Percentiles rank a stretch among this genome's conserved stretches.
Evolutionary conservation across 53 echinoderm and acorn worm species (phyloP).

Genomic region (Luidia sarsii): DNA sequence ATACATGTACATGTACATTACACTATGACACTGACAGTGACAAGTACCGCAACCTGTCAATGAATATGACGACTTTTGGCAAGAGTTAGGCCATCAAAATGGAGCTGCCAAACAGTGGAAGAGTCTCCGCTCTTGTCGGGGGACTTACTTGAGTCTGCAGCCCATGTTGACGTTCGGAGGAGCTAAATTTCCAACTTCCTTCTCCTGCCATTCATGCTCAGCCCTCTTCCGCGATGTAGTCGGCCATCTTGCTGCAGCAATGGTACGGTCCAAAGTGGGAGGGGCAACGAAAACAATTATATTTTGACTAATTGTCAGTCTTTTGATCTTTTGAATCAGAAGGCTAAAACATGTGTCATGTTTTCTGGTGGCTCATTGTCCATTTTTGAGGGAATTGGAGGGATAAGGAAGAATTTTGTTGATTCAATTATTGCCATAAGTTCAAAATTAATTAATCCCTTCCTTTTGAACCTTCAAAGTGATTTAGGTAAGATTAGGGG

Average conservation of each 20-base stretch:
- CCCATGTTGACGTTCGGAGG: slow-evolving; percentile 23
- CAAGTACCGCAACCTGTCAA: not conserved
- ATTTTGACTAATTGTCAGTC: too few species aligned
- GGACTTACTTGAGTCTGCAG: slow-evolving; percentile 48
- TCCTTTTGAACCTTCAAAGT: too few species aligned
- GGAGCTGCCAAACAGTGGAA: not conserved
- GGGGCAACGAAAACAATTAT: not conserved
- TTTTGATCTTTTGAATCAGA: too few species aligned
- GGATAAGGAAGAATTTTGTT: too few species aligned
- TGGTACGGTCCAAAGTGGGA: slow-evolving; percentile 14
- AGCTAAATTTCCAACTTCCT: slow-evolving; percentile 47
- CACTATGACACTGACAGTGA: not conserved
- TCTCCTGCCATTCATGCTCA: not conserved
- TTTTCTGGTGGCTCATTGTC: too few species aligned
- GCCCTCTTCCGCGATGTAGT: slow-evolving; percentile 22
- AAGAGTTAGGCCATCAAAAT: not conserved
- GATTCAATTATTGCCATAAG: too few species aligned
- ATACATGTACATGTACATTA: not conserved
- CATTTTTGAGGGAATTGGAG: too few species aligned
- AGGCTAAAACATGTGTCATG: too few species aligned
- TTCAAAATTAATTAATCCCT: too few species aligned
- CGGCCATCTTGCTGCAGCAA: slow-evolving; percentile 36
- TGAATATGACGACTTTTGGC: not conserved
- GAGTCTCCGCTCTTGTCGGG: not conserved
- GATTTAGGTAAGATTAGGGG: too few species aligned